These are phyloP conservation scores for Dinocampus coccinellae DNA, from an alignment of 2,888 invertebrate genomes.

Conservation along the genomic window DNA sequence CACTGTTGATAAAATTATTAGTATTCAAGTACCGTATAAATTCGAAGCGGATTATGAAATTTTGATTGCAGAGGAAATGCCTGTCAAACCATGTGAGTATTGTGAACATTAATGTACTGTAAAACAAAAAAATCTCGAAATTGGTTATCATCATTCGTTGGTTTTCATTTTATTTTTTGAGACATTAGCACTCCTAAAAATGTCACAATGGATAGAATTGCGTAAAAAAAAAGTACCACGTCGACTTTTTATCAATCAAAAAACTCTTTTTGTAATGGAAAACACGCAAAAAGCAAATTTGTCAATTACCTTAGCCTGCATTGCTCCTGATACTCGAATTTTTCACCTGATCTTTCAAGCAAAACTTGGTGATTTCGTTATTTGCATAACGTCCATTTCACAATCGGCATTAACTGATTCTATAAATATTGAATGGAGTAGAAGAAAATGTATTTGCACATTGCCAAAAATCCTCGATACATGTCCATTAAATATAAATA, in stretches of 20 bases:
- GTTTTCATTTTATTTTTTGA: neutral
- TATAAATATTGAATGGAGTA: slow-evolving; percentile 42
- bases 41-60: slow-evolving; percentile 51
- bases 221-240: slow-evolving; percentile 55
- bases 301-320: slow-evolving; percentile 55
- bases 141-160: no score
- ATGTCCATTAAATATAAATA: slow-evolving; percentile 48
- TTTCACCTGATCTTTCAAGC: slow-evolving; percentile 60
- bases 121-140: neutral
- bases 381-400: slow-evolving; percentile 49
- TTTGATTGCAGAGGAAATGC: slow-evolving; percentile 54
- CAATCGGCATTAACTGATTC: slow-evolving; percentile 44
- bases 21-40: no score
- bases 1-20: slow-evolving; percentile 47
- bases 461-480: slow-evolving; percentile 30
- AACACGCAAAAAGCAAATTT: slow-evolving; percentile 38
- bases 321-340: slow-evolving; percentile 43
- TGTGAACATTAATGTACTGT: neutral
- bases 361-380: slow-evolving; percentile 60
- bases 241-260: slow-evolving; percentile 55
- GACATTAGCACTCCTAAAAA: slow-evolving; percentile 47
- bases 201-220: slow-evolving; percentile 54
- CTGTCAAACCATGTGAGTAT: slow-evolving; percentile 50
- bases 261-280: slow-evolving; percentile 42
- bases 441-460: slow-evolving; percentile 45